Base-by-base conservation (phyloP, 2,797 vertebrate genomes). In the Hoplostethus atlanticus region DNA sequence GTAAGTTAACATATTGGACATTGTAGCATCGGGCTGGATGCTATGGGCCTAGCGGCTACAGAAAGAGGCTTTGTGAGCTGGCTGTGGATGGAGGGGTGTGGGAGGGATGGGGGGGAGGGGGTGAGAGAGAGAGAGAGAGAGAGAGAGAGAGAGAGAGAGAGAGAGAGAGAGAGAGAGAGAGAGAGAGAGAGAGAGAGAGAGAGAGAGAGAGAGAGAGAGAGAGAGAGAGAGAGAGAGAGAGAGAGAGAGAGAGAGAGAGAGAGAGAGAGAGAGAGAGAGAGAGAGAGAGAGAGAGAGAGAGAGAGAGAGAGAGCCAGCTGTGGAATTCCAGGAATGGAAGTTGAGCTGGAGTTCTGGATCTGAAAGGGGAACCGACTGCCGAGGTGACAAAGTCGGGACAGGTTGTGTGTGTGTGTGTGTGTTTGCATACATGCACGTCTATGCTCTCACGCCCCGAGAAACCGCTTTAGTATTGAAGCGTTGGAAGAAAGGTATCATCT, bases 291-390 rank as follows among this genome's bases (percentile, higher is more conserved):
- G 52, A 38, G 52, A 63, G 38, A 17, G 53, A 30, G 9, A 25
- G 11, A 21, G 21, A 21, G 21, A 88, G 88, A 91, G 87, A 86
- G 86, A 76, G 69, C 82, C 75, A 73, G 83, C 87, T 90, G 84
- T 92, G 94, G 94, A 95, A 95, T 95, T 91, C 84, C 76, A 92
- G 93, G 93, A 95, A 95, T 95, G 93, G 76, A 81, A 80, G 84
- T 71, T 42, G 73, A 88, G 77, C 73, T 66, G 68, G 63, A 81
- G 74, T 85, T 88, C 21, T 78, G 77, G 79, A 77, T 84, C 60
- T 59, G 80, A 85, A 28, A 28, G 30, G 67, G 65, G 77, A 80
- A 74, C 74, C 13, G 71, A 73, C 57, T 83, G 65, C 59, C 36
- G 78, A 84, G 83, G 76, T 89, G 77, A 85, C 79, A 38, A 57